Base-by-base conservation (phyloP, 2,113 vertebrate species). In the Suricata suricatta region DNA sequence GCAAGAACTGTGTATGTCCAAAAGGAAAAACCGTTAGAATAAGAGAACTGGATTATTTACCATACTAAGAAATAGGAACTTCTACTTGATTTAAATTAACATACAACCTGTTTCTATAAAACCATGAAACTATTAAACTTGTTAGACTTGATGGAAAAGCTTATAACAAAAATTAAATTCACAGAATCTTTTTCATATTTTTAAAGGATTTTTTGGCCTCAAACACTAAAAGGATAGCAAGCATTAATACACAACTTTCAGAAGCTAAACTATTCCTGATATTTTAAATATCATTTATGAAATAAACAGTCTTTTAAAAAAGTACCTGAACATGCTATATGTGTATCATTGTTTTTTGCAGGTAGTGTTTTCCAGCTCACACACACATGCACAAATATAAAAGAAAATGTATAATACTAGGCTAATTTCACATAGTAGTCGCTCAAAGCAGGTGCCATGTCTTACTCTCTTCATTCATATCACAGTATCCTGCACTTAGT, bases 91-190 rank as follows among this genome's bases (percentile, higher is more conserved):
- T 90, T 86, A 93, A 96, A 86, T 85, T 86, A 93, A 93, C 9
- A 71, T 44, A 54, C 0, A 35, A 16, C 35, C 41, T 17, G 57
- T 60, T 68, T 85, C 72, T 76, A 44, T 69, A 91, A 82, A 13
- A 52, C 7, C 52, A 71, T 69, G 27, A 57, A 0, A 69, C 82
- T 91, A 72, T 72, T 88, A 76, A 90, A 92, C 31, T 83, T 33
- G 7, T 76, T 81, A 93, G 60, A 38, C 41, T 89, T 95, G 33
- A 91, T 64, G 41, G 60, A 89, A 82, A 96, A 68, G 29, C 21
- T 35, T 93, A 35, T 83, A 44, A 95, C 17, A 95, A 95, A 94
- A 89, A 79, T 52, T 92, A 95, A 88, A 90, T 66, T n/a, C 69
- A 38, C 41, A 82, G 23, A 54, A 64, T 77, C 93, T 66, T 72